Percentiles rank a stretch among this genome's conserved stretches.
Conservation (phyloP, 2,113 vertebrate genomes). For the Ammospiza nelsoni region DNA sequence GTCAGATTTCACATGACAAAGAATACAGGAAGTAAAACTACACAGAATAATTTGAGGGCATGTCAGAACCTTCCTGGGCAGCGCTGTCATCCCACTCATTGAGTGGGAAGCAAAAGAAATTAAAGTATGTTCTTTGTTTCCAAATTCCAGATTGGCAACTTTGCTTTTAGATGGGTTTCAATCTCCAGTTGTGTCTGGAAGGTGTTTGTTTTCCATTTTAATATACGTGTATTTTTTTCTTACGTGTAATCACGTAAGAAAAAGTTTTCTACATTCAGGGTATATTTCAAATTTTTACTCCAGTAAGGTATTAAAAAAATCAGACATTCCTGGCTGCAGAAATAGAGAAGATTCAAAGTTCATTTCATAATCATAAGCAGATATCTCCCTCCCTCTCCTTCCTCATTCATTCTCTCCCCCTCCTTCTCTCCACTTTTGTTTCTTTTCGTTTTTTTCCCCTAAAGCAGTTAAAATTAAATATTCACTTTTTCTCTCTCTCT, state of each 20-base stretch:
- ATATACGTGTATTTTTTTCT: not conserved
- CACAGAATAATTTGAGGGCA: constrained; percentile 50
- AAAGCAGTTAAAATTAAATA: constrained; percentile 39
- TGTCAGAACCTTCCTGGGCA: constrained; percentile 66
- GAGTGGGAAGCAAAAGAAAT: constrained; percentile 60
- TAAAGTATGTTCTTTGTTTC: constrained; percentile 68
- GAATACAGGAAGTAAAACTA: constrained; percentile 62
- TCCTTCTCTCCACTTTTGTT: not conserved
- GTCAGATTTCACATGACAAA: constrained; percentile 58
- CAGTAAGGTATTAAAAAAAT: constrained; percentile 53
- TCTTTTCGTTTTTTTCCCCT: not conserved
- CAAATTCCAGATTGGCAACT: constrained; percentile 58
- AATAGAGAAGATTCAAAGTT: constrained; percentile 75
- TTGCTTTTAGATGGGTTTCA: constrained; percentile 62
- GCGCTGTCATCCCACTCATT: constrained; percentile 33
- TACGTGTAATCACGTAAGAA: not conserved
- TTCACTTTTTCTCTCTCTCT: not conserved
- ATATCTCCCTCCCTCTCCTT: constrained; percentile 17
- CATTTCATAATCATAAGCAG: constrained; percentile 79
- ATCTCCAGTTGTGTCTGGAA: constrained; percentile 66
- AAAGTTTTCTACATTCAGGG: constrained; percentile 6
- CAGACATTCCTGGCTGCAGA: constrained; percentile 66
- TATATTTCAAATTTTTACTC: constrained; percentile 58
- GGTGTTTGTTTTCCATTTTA: constrained; percentile 29
- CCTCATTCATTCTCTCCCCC: not conserved